Evolutionary conservation across 1,140 invertebrate species (phyloP).

Genomic region (Trinorchestia longiramus): DNA sequence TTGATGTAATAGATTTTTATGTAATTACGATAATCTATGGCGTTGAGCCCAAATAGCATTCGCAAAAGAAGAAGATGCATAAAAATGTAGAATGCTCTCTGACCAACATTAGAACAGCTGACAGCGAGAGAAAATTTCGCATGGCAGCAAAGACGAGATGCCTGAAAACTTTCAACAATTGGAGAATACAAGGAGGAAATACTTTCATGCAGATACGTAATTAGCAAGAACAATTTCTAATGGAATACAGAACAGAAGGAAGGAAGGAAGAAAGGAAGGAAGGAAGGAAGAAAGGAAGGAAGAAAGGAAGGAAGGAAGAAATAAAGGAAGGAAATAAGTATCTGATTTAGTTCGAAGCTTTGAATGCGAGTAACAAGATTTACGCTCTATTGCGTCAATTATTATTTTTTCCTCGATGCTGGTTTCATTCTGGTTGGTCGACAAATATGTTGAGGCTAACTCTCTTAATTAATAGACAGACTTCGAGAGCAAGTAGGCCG

Average conservation of each 20-base stretch:
- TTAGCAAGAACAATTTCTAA: neutral
- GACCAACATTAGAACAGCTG: neutral
- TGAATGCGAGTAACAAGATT: neutral
- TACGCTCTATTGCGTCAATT: neutral
- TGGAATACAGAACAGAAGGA: neutral
- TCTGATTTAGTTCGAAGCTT: neutral
- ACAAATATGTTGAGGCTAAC: neutral
- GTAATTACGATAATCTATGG: neutral
- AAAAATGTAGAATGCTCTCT: neutral
- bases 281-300: no score
- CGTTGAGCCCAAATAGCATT: neutral
- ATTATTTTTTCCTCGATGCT: neutral
- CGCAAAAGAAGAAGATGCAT: neutral
- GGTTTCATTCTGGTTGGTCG: neutral
- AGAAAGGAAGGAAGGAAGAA: no score
- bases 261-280: neutral
- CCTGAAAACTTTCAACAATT: neutral
- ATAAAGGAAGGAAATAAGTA: neutral
- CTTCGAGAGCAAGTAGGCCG: neutral
- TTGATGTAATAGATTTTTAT: neutral
- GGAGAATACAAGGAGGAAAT: neutral
- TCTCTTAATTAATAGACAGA: neutral
- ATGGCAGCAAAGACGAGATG: neutral
- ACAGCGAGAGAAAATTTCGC: neutral
- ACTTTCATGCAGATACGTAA: neutral